Base-by-base conservation (phyloP, 2,888 invertebrate genomes). In the Agonopterix heracliana region DNA sequence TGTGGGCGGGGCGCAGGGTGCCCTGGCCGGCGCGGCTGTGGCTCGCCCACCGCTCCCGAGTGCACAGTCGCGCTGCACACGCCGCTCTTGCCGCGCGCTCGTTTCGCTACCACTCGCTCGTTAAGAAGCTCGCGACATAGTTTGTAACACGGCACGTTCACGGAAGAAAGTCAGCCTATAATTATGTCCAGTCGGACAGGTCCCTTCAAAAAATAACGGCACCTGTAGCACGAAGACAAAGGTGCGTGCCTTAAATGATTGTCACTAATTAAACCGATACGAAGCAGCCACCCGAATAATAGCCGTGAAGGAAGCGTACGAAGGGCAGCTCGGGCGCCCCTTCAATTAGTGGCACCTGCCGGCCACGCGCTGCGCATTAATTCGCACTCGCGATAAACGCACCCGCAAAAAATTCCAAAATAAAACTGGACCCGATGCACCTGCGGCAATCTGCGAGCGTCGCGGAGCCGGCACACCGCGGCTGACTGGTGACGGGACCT, bases 371-470 rank as follows among this genome's bases (percentile, higher is more conserved):
- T 65, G 68, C 64, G 68, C 76, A 79, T 83, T 85, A 84, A 86
- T 85, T 86, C 70, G 86, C 83, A 80, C 74, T 72, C 74, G 75
- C 75, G 71, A 60, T 78, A 81, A 82, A 74, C 70, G 74, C 64
- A 67, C 70, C 59, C 74, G 76, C 78, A 82, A 85, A 85, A 83
- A 81, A 74, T 61, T 54, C 77, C 81, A 66, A 80, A 85, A 79
- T 79, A 81, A 81, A 83, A 84, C 80, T 81, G 82, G 82, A 75
- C 75, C 74, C 68, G 74, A 80, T 83, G 86, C 87, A 88, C 86
- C 87, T 87, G 87, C 83, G 70, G 68, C 73, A 63, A 71, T 72
- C 71, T 63, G 63, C 63, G 61, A 55, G 52, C 56, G 54, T 26
- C 26, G 26, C 26, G 26, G 26, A 26, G 26, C 26, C 51, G 51